Percentiles rank a stretch among this genome's conserved stretches.
These are phyloP conservation scores for Erebia aethiops DNA, from an alignment of 2,888 invertebrate genomes.

Conservation along the genomic window DNA sequence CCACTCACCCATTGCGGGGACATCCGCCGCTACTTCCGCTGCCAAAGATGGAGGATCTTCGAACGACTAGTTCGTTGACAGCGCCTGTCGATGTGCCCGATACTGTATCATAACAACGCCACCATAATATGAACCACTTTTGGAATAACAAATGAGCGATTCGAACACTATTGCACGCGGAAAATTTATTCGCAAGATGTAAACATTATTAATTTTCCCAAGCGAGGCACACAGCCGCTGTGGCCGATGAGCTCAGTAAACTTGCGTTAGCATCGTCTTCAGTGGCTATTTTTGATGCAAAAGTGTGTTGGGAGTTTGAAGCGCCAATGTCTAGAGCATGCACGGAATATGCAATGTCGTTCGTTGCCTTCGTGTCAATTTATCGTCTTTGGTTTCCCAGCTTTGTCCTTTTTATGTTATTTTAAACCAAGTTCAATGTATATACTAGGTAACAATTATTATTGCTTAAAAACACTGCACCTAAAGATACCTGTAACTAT, in stretches of 20 bases:
- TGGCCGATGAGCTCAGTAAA: constrained; percentile 71
- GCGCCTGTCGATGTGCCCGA: constrained; percentile 54
- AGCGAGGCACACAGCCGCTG: constrained; percentile 59
- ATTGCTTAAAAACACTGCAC: no score
- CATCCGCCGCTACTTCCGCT: constrained; percentile 81
- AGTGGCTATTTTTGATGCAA: constrained; percentile 82
- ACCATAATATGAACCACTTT: constrained; percentile 47
- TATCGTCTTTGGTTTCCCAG: constrained; percentile 40
- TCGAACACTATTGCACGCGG: constrained; percentile 37
- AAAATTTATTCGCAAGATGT: constrained; percentile 40
- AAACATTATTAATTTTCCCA: constrained; percentile 45
- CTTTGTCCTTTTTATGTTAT: constrained; percentile 25
- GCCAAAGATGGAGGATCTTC: constrained; percentile 81
- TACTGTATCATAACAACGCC: constrained; percentile 57
- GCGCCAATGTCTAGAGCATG: constrained; percentile 83
- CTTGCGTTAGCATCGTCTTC: constrained; percentile 77
- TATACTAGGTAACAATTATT: no score
- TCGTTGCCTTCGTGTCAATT: constrained; percentile 71
- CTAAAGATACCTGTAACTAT: no score
- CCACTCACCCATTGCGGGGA: constrained; percentile 80
- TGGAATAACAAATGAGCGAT: constrained; percentile 44
- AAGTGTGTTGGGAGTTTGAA: constrained; percentile 76
- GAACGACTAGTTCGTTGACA: constrained; percentile 76
- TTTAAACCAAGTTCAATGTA: neutral
- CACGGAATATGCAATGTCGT: constrained; percentile 82